Conservation (phyloP, 2,113 vertebrate species). For the Tringa solitaria region DNA sequence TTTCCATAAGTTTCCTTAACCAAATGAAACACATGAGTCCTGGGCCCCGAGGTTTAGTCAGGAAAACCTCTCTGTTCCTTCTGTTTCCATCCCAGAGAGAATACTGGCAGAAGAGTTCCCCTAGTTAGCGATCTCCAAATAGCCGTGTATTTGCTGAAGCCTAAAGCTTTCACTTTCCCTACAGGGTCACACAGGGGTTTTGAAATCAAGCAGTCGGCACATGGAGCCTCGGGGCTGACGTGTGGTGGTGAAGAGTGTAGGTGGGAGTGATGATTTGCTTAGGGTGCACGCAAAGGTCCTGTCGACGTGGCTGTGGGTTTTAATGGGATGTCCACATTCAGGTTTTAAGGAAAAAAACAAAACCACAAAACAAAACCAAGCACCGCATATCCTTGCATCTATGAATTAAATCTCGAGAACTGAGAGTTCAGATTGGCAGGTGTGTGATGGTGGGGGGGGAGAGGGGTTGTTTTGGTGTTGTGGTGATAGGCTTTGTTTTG, state of each 20-base stretch:
- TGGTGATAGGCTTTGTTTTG: background rate
- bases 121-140: background rate
- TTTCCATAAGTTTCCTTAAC: background rate
- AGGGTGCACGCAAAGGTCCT: fast-evolving
- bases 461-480: background rate
- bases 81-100: background rate
- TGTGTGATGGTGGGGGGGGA: background rate
- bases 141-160: background rate
- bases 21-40: background rate
- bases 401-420: background rate
- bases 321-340: fast-evolving
- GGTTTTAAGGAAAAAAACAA: background rate
- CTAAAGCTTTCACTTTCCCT: background rate
- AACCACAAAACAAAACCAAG: background rate
- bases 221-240: fast-evolving
- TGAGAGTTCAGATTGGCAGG: background rate
- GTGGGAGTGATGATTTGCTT: background rate
- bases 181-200: fast-evolving
- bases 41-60: background rate
- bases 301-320: background rate
- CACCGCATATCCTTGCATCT: background rate
- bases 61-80: background rate
- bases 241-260: background rate
- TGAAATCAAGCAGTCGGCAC: background rate
- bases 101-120: background rate